Evolutionary conservation across 1,140 invertebrate genomes (phyloP).

Genomic region (Drosophila eugracilis): DNA sequence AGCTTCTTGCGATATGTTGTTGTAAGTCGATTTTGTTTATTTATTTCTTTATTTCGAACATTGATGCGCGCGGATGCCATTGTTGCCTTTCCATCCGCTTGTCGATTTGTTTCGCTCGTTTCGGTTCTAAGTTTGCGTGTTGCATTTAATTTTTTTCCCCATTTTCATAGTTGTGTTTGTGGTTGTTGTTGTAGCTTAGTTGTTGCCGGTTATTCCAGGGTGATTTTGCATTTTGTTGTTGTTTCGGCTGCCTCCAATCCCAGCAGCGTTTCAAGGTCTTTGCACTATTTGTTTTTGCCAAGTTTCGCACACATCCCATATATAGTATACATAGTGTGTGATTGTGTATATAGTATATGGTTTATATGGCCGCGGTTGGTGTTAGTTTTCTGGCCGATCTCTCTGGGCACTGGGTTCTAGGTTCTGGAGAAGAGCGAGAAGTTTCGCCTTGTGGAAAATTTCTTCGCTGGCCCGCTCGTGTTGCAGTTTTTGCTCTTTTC

Average conservation of each 20-base stretch:
- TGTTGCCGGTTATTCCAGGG: slow-evolving; percentile 62
- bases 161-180: neutral
- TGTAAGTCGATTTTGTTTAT: slow-evolving; percentile 63
- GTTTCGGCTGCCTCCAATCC: slow-evolving; percentile 38
- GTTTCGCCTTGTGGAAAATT: slow-evolving; percentile 61
- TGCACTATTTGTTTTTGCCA: slow-evolving; percentile 77
- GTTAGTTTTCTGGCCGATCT: slow-evolving; percentile 77
- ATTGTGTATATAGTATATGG: slow-evolving; percentile 10
- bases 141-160: slow-evolving; percentile 37
- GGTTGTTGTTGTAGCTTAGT: slow-evolving; percentile 1
- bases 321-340: too few relatives aligned
- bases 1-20: slow-evolving; percentile 36
- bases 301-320: slow-evolving; percentile 70
- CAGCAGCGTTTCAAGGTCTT: slow-evolving; percentile 79
- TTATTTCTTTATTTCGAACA: slow-evolving; percentile 71
- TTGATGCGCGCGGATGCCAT: slow-evolving; percentile 30
- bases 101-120: slow-evolving; percentile 74
- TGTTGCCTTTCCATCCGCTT: slow-evolving; percentile 48
- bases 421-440: slow-evolving; percentile 55
- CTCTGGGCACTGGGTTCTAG: too few relatives aligned
- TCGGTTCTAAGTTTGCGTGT: slow-evolving; percentile 78
- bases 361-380: slow-evolving; percentile 44
- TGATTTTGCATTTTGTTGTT: slow-evolving; percentile 75
- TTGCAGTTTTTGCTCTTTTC: slow-evolving; percentile 80
- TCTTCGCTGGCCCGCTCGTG: slow-evolving; percentile 64